These are phyloP conservation scores for Casuarius casuarius DNA, from an alignment of 2,113 vertebrate genomes.

Conservation along the genomic window DNA sequence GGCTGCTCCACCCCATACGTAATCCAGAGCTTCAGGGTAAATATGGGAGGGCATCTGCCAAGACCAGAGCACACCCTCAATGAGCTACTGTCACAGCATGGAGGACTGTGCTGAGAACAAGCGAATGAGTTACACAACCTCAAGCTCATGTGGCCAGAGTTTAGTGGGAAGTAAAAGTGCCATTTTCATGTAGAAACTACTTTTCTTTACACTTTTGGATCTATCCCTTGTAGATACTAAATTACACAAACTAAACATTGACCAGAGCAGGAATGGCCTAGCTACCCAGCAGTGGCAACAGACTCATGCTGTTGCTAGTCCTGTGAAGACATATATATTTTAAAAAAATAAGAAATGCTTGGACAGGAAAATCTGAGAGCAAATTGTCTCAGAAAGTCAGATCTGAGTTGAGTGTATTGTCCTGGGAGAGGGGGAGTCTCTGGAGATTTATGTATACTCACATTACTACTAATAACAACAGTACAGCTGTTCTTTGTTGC, in stretches of 20 bases:
- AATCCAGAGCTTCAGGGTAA: not conserved
- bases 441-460: not conserved
- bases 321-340: not conserved
- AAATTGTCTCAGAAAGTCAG: not conserved
- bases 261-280: not conserved
- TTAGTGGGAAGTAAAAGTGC: not conserved
- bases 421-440: not conserved
- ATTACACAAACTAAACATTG: not conserved
- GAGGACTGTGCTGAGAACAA: not conserved
- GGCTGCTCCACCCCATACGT: not conserved
- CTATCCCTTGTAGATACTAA: not conserved
- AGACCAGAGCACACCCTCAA: not conserved
- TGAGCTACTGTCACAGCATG: not conserved
- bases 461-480: not conserved
- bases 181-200: not conserved
- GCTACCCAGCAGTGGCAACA: not conserved
- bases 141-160: not conserved
- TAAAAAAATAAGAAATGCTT: not conserved
- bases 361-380: not conserved
- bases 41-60: not conserved
- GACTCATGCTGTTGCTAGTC: not conserved
- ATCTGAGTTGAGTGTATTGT: not conserved
- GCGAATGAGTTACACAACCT: not conserved
- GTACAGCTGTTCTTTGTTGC: slow-evolving; percentile 27
- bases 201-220: not conserved